phyloP scores from a whole-genome alignment of 92 coral and sea anemone genomes.

The Epizoanthus scotinus region DNA sequence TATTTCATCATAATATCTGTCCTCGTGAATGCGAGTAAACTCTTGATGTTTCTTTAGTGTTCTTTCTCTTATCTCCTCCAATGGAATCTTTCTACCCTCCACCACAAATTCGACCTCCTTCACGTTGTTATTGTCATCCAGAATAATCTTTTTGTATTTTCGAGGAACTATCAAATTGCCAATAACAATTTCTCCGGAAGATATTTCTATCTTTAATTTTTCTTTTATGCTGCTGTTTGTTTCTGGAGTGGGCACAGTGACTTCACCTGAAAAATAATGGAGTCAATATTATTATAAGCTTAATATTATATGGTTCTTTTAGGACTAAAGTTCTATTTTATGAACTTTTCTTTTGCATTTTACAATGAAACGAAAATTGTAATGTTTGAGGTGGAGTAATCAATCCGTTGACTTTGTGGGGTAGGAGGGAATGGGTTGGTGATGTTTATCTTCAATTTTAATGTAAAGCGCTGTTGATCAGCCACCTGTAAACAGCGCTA shows the following conservation, averaged over 20 bases:
- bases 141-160: conserved; percentile 27
- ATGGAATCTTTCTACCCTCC: conserved; percentile 47
- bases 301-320: no score
- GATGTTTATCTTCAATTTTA: no score
- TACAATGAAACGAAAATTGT: no score
- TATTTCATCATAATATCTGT: conserved; percentile 55
- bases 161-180: conserved; percentile 51
- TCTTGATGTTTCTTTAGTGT: conserved; percentile 29
- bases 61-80: conserved; percentile 46
- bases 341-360: no score
- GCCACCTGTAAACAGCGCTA: no score
- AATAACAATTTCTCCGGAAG: conserved; percentile 34
- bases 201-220: conserved; percentile 26
- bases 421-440: no score
- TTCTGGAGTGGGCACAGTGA: conserved; percentile 36
- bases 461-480: no score
- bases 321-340: no score
- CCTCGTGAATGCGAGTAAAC: conserved; percentile 40
- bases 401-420: no score
- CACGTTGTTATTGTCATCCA: conserved; percentile 26
- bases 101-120: conserved; percentile 32
- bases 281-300: no score
- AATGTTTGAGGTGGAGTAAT: no score
- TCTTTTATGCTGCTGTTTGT: conserved; percentile 25
- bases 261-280: conserved; percentile 4